These are phyloP conservation scores for Dascillus cervinus DNA, from an alignment of 2,888 invertebrate species.

Conservation along the genomic window DNA sequence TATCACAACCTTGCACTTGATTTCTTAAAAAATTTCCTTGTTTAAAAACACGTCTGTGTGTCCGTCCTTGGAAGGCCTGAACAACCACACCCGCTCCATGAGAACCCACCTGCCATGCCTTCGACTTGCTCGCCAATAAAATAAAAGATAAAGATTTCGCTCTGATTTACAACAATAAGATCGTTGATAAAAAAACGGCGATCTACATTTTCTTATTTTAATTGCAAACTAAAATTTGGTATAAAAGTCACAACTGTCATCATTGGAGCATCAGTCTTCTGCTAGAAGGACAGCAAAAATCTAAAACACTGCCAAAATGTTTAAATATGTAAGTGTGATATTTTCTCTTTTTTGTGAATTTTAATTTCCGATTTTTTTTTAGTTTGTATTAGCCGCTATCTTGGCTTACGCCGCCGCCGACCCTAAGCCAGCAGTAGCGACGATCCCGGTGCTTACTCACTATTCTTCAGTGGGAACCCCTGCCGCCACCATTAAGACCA, in stretches of 20 bases:
- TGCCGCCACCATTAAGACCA: constrained; percentile 28
- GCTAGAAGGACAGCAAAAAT: no score
- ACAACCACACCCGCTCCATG: constrained; percentile 4
- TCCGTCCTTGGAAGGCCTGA: constrained; percentile 3
- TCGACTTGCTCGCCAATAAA: no score
- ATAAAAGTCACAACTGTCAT: no score
- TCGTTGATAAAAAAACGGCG: no score
- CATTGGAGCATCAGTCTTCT: no score
- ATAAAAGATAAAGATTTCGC: no score
- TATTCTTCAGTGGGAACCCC: constrained; percentile 8
- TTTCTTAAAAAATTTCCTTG: constrained; percentile 8
- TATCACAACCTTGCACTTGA: constrained; percentile 6
- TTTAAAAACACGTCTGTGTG: constrained; percentile 7
- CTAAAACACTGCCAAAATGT: constrained; percentile 6
- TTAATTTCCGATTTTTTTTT: constrained; percentile 4
- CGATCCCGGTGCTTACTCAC: background rate
- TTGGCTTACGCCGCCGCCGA: constrained; percentile 5
- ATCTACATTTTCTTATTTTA: no score
- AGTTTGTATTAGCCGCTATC: constrained; percentile 8
- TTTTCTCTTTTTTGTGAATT: background rate
- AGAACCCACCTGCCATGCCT: constrained; percentile 3
- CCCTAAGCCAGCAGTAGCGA: constrained; percentile 4
- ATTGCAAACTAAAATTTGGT: no score
- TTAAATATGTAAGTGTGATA: constrained; percentile 7
- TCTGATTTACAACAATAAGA: no score